Conservation (phyloP, 2,888 invertebrate genomes). For the Sepiola atlantica region DNA sequence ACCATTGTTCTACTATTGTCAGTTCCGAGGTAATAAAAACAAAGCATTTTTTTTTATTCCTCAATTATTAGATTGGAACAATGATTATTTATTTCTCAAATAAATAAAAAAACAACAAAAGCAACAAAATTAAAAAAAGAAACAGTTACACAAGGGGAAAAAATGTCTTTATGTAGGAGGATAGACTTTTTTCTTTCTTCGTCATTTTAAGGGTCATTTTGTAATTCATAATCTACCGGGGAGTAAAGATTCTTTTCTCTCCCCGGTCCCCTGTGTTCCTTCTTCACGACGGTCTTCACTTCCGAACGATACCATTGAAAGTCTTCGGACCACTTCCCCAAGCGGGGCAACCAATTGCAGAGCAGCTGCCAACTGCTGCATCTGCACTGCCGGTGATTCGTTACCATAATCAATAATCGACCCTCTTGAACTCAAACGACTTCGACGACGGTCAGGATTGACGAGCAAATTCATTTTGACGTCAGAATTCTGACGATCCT, state of each 20-base stretch:
- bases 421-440: neutral
- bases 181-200: too few species aligned
- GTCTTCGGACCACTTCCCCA: neutral
- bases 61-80: too few species aligned
- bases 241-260: neutral
- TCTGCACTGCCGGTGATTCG: neutral
- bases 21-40: too few species aligned
- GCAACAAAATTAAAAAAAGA: too few species aligned
- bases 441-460: neutral
- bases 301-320: neutral
- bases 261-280: neutral
- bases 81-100: neutral
- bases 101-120: neutral
- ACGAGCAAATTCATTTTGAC: neutral
- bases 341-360: neutral
- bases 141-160: too few species aligned
- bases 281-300: neutral
- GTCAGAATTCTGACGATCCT: neutral
- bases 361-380: neutral
- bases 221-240: neutral
- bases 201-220: neutral
- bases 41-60: too few species aligned
- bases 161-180: too few species aligned
- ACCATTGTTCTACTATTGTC: too few species aligned
- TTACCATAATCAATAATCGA: neutral